These are phyloP conservation scores for Ariopsis seemanni DNA, from an alignment of 2,113 vertebrate genomes.

Conservation along the genomic window DNA sequence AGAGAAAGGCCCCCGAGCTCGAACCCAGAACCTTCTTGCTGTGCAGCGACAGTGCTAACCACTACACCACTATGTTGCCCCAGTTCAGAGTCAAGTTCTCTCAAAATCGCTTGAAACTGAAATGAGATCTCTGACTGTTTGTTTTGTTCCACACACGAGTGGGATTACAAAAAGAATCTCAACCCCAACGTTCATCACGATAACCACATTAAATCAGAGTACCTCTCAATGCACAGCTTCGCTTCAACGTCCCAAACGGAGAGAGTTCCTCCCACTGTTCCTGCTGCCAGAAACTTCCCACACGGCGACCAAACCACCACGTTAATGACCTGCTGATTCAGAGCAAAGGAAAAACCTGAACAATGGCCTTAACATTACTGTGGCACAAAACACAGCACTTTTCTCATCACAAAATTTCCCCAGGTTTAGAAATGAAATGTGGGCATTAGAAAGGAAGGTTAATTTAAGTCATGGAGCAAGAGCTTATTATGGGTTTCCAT, in stretches of 20 bases:
- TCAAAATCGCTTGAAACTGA: no score
- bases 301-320: slow-evolving; percentile 91
- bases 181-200: neutral
- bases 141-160: no score
- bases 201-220: slow-evolving; percentile 9
- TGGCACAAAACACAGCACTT: neutral
- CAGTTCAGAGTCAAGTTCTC: no score
- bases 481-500: neutral
- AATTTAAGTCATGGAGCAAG: neutral
- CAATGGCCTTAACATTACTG: neutral
- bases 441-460: neutral
- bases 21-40: no score
- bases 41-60: no score
- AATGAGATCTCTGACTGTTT: no score
- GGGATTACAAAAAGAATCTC: neutral
- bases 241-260: slow-evolving; percentile 83
- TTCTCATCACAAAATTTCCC: neutral
- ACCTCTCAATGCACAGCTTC: slow-evolving; percentile 88
- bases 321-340: slow-evolving; percentile 78
- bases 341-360: slow-evolving; percentile 8
- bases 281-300: slow-evolving; percentile 84
- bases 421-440: neutral
- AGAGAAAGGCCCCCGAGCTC: no score
- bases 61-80: no score
- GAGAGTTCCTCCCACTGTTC: slow-evolving; percentile 80